Conservation (phyloP, 2,888 invertebrate species). For the Dryobotodes eremita region DNA sequence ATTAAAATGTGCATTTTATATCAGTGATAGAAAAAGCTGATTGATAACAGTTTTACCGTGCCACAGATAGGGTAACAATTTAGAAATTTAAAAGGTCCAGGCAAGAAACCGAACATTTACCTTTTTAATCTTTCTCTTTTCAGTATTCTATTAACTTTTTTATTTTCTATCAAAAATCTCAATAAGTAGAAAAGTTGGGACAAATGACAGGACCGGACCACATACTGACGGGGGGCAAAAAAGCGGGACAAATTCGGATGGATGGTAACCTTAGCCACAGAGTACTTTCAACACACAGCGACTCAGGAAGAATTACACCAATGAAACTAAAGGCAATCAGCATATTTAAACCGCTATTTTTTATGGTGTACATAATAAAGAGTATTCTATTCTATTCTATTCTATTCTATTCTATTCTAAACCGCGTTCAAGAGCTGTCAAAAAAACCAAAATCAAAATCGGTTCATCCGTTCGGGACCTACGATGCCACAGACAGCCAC, state of each 20-base stretch:
- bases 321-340: too few relatives aligned
- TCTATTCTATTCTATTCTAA: too few relatives aligned
- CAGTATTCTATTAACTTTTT: background rate
- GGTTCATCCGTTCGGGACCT: too few relatives aligned
- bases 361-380: too few relatives aligned
- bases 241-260: background rate
- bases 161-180: background rate
- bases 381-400: too few relatives aligned
- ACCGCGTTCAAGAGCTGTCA: background rate
- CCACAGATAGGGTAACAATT: background rate
- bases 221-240: background rate
- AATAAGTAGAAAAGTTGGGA: too few relatives aligned
- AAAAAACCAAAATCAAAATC: too few relatives aligned
- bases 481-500: too few relatives aligned
- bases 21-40: conserved; percentile 10
- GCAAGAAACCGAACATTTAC: background rate
- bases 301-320: background rate
- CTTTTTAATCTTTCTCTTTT: background rate
- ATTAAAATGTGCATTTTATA: conserved; percentile 42
- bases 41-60: conserved; percentile 13
- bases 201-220: background rate
- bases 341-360: too few relatives aligned
- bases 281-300: background rate
- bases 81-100: background rate
- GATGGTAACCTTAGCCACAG: too few relatives aligned